Conservation (phyloP, 2,113 vertebrate genomes). For the Chamaetylas fuelleborni region DNA sequence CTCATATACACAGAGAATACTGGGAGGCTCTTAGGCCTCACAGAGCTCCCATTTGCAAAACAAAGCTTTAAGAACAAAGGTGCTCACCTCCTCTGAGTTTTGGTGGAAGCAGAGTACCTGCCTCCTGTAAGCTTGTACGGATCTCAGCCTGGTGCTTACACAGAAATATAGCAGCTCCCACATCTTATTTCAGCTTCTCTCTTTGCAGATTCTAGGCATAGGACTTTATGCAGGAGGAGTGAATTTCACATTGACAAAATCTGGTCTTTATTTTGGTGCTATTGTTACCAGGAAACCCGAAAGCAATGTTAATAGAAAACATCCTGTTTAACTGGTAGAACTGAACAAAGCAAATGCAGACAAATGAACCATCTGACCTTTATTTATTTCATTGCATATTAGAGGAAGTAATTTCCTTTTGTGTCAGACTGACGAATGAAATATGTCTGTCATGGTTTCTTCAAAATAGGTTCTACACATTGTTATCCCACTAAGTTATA, state of each 20-base stretch:
- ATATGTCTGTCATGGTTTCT: slow-evolving; percentile 33
- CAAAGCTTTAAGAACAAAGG: background rate
- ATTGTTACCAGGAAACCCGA: slow-evolving; percentile 52
- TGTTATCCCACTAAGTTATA: slow-evolving; percentile 51
- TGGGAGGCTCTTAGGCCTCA: background rate
- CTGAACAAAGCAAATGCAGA: background rate
- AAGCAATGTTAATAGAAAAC: slow-evolving; percentile 10
- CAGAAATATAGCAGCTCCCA: background rate
- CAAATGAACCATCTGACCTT: background rate
- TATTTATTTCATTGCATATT: background rate
- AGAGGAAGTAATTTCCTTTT: slow-evolving; percentile 36
- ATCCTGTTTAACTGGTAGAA: slow-evolving; percentile 34
- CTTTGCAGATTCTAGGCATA: background rate
- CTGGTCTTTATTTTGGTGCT: slow-evolving; percentile 72
- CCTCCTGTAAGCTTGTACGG: background rate
- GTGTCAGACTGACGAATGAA: slow-evolving; percentile 8
- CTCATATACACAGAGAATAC: background rate
- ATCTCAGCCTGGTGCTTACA: background rate
- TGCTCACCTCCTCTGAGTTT: background rate
- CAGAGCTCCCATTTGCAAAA: background rate
- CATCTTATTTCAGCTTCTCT: background rate
- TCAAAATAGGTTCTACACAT: slow-evolving; percentile 31
- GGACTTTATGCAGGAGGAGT: background rate
- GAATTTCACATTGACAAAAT: slow-evolving; percentile 41
- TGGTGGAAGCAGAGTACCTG: background rate